Percentiles rank a stretch among this genome's conserved stretches.
Evolutionary conservation across 2,113 vertebrate genomes (phyloP).

Genomic region (Sminthopsis crassicaudata): DNA sequence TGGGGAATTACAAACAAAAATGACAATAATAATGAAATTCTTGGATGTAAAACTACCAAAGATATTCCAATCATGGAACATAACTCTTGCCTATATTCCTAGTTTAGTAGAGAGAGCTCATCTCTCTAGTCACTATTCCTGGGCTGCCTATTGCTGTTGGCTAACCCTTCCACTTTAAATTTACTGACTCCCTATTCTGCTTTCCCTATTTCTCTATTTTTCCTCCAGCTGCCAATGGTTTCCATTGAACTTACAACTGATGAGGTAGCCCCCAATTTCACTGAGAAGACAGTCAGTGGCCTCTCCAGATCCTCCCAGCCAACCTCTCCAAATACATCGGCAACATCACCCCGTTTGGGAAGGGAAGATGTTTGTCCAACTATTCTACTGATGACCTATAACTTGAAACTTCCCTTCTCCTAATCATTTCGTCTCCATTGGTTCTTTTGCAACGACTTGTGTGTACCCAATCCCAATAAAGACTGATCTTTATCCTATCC

Average conservation of each 20-base stretch:
- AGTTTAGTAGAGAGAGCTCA: not conserved
- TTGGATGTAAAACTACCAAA: not conserved
- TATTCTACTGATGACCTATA: not conserved
- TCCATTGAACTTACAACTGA: not conserved
- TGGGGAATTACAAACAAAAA: not conserved
- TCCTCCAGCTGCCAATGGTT: not conserved
- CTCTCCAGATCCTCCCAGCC: not conserved
- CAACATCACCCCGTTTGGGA: not conserved
- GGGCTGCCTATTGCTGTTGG: not conserved
- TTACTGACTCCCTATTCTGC: not conserved
- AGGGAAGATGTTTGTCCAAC: not conserved
- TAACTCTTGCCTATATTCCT: not conserved
- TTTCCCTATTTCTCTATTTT: not conserved
- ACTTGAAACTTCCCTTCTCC: not conserved
- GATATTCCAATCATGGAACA: not conserved
- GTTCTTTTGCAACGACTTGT: not conserved
- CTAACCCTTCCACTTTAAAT: not conserved
- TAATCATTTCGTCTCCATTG: not conserved
- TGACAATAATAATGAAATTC: not conserved
- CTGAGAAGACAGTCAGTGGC: not conserved
- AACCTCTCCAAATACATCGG: not conserved
- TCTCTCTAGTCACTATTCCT: not conserved
- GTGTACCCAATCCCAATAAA: not conserved
- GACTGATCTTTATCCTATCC: not conserved
- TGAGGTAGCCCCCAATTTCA: not conserved